Percentiles rank a stretch among this genome's conserved stretches.
Conservation (phyloP, 2,797 vertebrate species). For the Sorex maritimensis region DNA sequence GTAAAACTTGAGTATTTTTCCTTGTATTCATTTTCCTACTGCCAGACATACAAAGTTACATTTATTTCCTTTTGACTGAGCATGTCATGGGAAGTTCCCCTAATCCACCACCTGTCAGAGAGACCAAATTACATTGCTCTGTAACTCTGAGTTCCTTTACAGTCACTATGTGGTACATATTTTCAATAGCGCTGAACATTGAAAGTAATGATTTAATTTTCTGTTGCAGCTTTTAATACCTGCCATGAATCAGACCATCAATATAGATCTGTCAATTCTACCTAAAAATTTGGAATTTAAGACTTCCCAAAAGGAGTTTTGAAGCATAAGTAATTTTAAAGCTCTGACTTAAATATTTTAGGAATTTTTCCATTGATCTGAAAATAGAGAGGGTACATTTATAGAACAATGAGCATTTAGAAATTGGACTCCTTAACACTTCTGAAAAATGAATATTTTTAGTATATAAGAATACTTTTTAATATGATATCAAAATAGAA, state of each 20-base stretch:
- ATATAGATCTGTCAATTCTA: conserved; percentile 34
- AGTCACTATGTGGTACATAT: conserved; percentile 41
- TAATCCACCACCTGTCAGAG: conserved; percentile 67
- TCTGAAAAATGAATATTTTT: conserved; percentile 14
- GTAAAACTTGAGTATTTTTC: conserved; percentile 76
- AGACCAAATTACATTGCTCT: conserved; percentile 66
- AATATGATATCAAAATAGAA: conserved; percentile 21
- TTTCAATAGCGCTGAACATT: conserved; percentile 60
- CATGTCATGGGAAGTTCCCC: conserved; percentile 69
- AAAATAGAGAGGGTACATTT: conserved; percentile 21
- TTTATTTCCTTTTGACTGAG: conserved; percentile 66
- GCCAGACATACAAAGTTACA: conserved; percentile 63
- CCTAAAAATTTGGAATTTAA: background rate
- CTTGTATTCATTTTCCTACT: conserved; percentile 78
- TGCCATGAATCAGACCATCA: conserved; percentile 11
- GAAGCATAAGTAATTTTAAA: background rate
- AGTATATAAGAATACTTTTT: background rate
- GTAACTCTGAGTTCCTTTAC: conserved; percentile 75
- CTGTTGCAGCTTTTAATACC: conserved; percentile 29
- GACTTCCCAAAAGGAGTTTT: background rate
- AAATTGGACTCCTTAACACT: background rate
- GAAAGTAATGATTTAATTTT: conserved; percentile 43
- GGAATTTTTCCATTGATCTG: conserved; percentile 30
- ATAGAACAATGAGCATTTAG: background rate
- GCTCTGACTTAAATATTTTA: conserved; percentile 41